Evolutionary conservation across 2,113 vertebrate species (phyloP).

Genomic region (Prinia subflava): DNA sequence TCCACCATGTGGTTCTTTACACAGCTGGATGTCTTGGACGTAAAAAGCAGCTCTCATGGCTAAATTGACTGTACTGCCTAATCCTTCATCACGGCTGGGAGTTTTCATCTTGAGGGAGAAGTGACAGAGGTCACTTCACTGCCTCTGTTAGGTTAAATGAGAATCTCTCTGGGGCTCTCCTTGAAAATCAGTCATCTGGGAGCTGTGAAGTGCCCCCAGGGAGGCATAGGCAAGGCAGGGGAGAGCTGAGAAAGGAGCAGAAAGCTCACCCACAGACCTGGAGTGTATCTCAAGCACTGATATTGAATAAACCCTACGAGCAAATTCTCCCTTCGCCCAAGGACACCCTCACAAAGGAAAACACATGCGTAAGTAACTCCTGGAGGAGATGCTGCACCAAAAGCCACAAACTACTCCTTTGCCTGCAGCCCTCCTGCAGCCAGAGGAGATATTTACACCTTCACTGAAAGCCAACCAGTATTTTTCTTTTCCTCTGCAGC

Average conservation of each 20-base stretch:
- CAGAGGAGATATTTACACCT: not conserved
- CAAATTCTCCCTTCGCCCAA: not conserved
- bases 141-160: not conserved
- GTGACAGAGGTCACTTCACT: not conserved
- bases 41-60: not conserved
- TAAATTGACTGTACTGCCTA: not conserved
- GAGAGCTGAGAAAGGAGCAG: not conserved
- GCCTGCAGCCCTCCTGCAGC: not conserved
- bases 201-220: not conserved
- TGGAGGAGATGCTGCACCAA: not conserved
- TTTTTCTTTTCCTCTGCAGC: not conserved
- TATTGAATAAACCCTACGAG: not conserved
- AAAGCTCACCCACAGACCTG: not conserved
- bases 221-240: not conserved
- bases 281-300: not conserved
- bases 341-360: not conserved
- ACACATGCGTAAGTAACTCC: not conserved
- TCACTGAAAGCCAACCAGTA: not conserved
- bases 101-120: not conserved
- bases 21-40: not conserved
- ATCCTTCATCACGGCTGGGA: not conserved
- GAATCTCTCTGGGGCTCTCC: not conserved
- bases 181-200: not conserved
- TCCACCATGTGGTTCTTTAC: not conserved
- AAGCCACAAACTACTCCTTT: not conserved